Evolutionary conservation across 1,140 invertebrate species (phyloP).

Genomic region (Stegodyphus dumicola): DNA sequence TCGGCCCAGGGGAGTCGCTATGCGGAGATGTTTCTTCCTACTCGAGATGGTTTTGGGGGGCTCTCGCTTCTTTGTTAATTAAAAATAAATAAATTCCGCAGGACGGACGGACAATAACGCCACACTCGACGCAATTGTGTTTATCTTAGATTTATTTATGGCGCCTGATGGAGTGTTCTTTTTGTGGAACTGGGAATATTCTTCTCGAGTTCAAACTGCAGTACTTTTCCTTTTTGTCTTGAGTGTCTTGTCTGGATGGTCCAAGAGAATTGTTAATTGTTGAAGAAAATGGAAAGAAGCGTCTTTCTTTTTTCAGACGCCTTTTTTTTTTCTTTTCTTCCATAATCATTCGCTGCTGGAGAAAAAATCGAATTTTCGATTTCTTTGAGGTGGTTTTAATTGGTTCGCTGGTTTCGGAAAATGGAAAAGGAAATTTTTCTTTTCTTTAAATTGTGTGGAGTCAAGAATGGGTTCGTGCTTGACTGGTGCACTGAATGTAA

Average conservation of each 20-base stretch:
- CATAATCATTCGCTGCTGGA: too few species aligned
- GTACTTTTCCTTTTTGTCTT: not conserved
- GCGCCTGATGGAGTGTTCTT: constrained; percentile 28
- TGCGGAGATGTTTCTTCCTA: not conserved
- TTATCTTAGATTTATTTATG: constrained; percentile 61
- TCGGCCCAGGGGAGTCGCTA: constrained; percentile 43
- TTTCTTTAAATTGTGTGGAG: too few species aligned
- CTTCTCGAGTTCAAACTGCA: not conserved
- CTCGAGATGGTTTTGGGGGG: constrained; percentile 30
- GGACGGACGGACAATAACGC: constrained; percentile 51
- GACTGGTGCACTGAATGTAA: too few species aligned
- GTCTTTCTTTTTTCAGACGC: too few species aligned
- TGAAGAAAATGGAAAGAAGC: not conserved
- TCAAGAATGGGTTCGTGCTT: too few species aligned
- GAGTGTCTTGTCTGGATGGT: not conserved
- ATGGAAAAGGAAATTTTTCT: too few species aligned
- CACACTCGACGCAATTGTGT: constrained; percentile 58
- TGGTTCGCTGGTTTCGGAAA: too few species aligned
- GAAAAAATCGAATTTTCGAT: too few species aligned
- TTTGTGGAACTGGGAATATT: not conserved
- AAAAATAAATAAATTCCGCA: constrained; percentile 59
- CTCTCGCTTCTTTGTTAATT: constrained; percentile 56
- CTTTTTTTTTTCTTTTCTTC: too few species aligned
- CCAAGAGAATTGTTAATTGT: constrained; percentile 13
- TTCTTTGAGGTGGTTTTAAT: too few species aligned